Evolutionary conservation across 2,888 invertebrate genomes (phyloP).

Genomic region (Phlogophora meticulosa): DNA sequence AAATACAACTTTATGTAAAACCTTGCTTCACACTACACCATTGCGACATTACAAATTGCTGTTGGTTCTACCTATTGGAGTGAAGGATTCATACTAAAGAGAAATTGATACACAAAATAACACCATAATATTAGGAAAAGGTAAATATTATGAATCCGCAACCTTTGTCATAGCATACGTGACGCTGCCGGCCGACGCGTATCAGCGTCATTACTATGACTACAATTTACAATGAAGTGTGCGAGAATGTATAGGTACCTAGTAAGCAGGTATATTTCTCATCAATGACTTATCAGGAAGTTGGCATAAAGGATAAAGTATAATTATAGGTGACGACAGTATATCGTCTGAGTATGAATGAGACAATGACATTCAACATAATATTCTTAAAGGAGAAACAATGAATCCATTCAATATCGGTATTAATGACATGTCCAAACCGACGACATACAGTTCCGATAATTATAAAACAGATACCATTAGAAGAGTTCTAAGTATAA

Average conservation of each 20-base stretch:
- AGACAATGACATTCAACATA: conserved; percentile 1
- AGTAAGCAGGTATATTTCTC: conserved; percentile 27
- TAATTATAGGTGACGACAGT: conserved; percentile 19
- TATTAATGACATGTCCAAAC: background rate
- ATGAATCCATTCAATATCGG: background rate
- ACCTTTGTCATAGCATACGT: conserved; percentile 18
- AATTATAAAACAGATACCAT: conserved; percentile 4
- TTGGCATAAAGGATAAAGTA: conserved; percentile 35
- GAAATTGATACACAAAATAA: background rate
- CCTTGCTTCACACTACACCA: background rate
- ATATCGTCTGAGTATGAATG: conserved; percentile 2
- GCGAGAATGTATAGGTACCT: background rate
- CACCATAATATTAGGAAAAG: conserved; percentile 9
- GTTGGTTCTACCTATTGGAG: no score
- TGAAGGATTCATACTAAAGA: no score
- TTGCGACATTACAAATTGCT: background rate
- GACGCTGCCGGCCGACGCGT: background rate
- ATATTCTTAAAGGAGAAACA: conserved; percentile 19
- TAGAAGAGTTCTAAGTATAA: background rate
- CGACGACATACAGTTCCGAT: background rate
- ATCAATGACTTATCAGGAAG: conserved; percentile 52
- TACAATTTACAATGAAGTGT: conserved; percentile 24
- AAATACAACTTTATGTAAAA: conserved; percentile 16
- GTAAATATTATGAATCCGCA: conserved; percentile 38
- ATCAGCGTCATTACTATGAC: conserved; percentile 30